phyloP scores from a whole-genome alignment of 2,888 invertebrate genomes.

The Cylloceria caligata region DNA sequence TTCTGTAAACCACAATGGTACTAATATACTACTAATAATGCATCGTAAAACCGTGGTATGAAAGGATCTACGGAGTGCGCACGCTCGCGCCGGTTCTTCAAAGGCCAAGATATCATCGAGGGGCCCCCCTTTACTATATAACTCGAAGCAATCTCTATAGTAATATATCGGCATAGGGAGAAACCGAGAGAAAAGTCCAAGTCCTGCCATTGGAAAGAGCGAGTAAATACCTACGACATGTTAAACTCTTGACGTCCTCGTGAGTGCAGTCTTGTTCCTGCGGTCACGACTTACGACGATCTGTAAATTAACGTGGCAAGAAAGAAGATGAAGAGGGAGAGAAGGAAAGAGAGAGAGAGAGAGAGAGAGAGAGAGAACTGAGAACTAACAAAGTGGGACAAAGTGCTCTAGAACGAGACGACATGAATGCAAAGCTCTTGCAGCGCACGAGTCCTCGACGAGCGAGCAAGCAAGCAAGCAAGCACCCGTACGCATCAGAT shows the following conservation, averaged over 20 bases:
- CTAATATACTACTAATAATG: conserved; percentile 52
- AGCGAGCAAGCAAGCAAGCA: conserved; percentile 20
- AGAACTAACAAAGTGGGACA: conserved; percentile 27
- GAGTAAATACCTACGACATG: conserved; percentile 16
- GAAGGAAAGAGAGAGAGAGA: conserved; percentile 17
- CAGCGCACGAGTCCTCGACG: conserved; percentile 14
- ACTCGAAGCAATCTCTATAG: conserved; percentile 49
- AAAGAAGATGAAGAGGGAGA: not conserved
- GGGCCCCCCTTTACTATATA: conserved; percentile 35
- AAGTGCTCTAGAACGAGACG: conserved; percentile 68
- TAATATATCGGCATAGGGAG: not conserved
- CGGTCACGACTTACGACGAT: conserved; percentile 68
- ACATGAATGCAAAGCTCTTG: conserved; percentile 67
- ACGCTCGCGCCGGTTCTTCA: conserved; percentile 71
- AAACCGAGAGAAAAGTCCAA: conserved; percentile 24
- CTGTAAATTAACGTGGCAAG: conserved; percentile 73
- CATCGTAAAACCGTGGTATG: conserved; percentile 60
- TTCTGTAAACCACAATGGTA: conserved; percentile 56
- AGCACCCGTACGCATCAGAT: conserved; percentile 49
- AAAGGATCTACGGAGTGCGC: conserved; percentile 50
- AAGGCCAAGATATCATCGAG: conserved; percentile 70
- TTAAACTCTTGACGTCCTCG: conserved; percentile 73
- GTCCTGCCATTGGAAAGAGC: conserved; percentile 21
- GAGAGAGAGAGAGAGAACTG: conserved; percentile 15
- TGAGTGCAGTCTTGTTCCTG: conserved; percentile 70